Evolutionary conservation across 30 jellyfish, hydroid and myxozoan species (phyloP), one percentile per base, ranked within the genome.

Genomic region (Phacellophora camtschatica): DNA sequence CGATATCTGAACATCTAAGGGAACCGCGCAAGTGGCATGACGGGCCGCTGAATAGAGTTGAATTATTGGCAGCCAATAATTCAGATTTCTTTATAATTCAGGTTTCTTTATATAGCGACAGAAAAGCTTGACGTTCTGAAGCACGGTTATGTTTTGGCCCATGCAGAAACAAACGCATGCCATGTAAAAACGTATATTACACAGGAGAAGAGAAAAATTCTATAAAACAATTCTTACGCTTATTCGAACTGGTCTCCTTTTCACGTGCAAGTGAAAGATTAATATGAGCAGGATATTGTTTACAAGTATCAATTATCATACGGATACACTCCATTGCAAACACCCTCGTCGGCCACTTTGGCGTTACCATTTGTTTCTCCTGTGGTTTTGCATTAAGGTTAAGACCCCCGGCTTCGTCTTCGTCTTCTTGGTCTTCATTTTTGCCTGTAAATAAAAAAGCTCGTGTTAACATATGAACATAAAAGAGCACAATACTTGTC

Each of bases 281-380:
- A 25, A 77, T 19, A 68, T 93, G 99, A 2, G 85, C 87, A 18
- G 76, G 86, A 18, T 69, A 55, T 61, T 71, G 85, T 42, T 80
- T 81, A 71, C 99, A 86, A 6, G 92, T 94, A 1, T 86, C 90
- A 3, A 93, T 76, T 53, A 93, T 86, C 99, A 93, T 93, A 0
- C 97, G 94, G 4, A 84, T 87, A 61, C 99, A 93, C 69, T 93
- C 96, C 97, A 93, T 93, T 0, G 99, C 99, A 48, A 93, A 93
- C 12, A 93, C 99, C 19, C 99, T 83, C 19, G 99, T 86, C 18
- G 97, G 84, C 99, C 99, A 93, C 58, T 93, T 93, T 15, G 99
- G 99, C 6, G 99, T 82, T 34, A 86, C 90, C 12, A 89, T 73
- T 34, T 86, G 95, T 23, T 66, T 79, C 0, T 86, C 95, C 31